Evolutionary conservation across 2,888 invertebrate species (phyloP).

Genomic region (Lasius platythorax): DNA sequence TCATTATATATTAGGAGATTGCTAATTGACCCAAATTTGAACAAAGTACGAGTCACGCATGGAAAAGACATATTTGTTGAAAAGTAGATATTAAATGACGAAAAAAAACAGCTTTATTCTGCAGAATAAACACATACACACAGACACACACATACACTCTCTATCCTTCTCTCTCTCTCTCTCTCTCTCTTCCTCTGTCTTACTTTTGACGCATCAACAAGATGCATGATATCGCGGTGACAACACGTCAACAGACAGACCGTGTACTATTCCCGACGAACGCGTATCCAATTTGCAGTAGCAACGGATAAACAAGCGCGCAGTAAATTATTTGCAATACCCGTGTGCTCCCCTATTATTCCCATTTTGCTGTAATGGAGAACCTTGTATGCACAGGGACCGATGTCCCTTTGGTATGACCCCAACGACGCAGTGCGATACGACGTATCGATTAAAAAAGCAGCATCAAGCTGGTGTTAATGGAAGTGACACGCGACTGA

Average conservation of each 20-base stretch:
- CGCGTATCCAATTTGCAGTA: slow-evolving; percentile 30
- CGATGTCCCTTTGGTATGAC: slow-evolving; percentile 31
- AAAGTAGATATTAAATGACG: neutral
- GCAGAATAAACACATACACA: neutral
- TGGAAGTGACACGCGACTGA: neutral
- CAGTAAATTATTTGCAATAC: slow-evolving; percentile 36
- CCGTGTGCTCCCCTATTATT: slow-evolving; percentile 31
- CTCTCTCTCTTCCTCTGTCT: too few relatives aligned
- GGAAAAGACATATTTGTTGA: neutral
- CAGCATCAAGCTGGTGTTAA: neutral
- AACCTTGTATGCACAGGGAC: neutral
- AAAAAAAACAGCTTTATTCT: slow-evolving; percentile 12
- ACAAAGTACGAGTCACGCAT: neutral
- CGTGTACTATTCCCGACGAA: slow-evolving; percentile 6
- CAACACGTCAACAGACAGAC: slow-evolving; percentile 9
- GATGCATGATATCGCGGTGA: slow-evolving; percentile 2
- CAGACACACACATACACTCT: too few relatives aligned
- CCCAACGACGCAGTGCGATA: slow-evolving; percentile 23
- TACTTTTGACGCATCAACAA: neutral
- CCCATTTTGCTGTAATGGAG: slow-evolving; percentile 39
- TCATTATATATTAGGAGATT: neutral
- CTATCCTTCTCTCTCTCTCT: neutral
- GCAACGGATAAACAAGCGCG: slow-evolving; percentile 32
- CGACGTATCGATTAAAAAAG: slow-evolving; percentile 38
- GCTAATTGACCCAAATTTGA: slow-evolving; percentile 9